Conservation (phyloP, 2,113 vertebrate genomes). For the Odobenus rosmarus region DNA sequence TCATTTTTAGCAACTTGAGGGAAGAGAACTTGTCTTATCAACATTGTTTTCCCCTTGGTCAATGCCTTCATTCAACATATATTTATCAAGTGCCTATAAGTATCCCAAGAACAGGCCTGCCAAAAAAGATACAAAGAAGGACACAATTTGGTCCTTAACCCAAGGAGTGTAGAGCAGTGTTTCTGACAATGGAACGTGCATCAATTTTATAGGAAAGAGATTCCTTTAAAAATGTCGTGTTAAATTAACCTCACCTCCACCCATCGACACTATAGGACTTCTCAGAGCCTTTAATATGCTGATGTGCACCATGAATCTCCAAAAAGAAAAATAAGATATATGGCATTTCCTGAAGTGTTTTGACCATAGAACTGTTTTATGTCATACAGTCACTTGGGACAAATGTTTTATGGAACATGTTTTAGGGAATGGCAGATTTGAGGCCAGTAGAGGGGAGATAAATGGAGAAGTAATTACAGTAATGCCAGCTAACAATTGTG, state of each 20-base stretch:
- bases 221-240: background rate
- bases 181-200: background rate
- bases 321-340: background rate
- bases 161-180: background rate
- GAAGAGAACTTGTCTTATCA: background rate
- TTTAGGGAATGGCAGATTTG: background rate
- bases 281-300: background rate
- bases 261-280: background rate
- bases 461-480: background rate
- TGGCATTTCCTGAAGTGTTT: background rate
- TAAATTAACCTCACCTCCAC: background rate
- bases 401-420: background rate
- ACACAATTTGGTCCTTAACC: background rate
- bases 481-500: background rate
- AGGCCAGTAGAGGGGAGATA: background rate
- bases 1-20: background rate
- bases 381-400: background rate
- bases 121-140: background rate
- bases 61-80: background rate
- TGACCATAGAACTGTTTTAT: background rate
- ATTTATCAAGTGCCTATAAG: background rate
- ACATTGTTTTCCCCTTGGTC: background rate
- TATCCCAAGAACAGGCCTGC: background rate
- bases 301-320: background rate
- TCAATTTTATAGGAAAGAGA: constrained; percentile 7